Conservation (phyloP, 1,140 invertebrate species). For the Megalopta genalis region DNA sequence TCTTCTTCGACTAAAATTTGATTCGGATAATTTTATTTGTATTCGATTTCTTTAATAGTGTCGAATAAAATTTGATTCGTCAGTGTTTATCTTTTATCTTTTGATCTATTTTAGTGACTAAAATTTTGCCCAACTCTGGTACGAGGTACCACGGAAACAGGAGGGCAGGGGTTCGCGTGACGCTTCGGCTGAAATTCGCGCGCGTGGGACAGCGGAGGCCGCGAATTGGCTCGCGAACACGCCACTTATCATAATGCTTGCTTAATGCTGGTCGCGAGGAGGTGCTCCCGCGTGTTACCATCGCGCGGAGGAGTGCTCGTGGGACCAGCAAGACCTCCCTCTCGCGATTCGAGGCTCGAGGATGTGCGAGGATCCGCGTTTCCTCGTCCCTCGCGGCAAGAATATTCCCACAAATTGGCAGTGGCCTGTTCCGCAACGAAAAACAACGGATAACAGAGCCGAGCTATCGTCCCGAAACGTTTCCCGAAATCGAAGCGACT, state of each 20-base stretch:
- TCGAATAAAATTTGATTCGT: too few relatives aligned
- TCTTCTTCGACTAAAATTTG: too few relatives aligned
- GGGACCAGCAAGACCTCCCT: conserved; percentile 75
- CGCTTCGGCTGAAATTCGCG: conserved; percentile 13
- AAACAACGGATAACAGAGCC: too few relatives aligned
- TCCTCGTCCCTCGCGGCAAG: conserved; percentile 40
- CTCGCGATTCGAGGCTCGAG: conserved; percentile 40
- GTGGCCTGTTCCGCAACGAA: conserved; percentile 1
- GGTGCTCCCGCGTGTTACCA: conserved; percentile 68
- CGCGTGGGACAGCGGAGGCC: conserved; percentile 52
- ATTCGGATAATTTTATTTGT: too few relatives aligned
- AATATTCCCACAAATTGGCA: conserved; percentile 66
- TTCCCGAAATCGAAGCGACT: too few relatives aligned
- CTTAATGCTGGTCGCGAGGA: conserved; percentile 70
- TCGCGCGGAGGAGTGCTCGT: conserved; percentile 67
- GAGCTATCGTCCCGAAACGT: too few relatives aligned
- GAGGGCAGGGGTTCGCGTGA: conserved; percentile 12
- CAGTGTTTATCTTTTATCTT: too few relatives aligned
- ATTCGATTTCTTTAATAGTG: too few relatives aligned
- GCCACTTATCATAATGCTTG: conserved; percentile 67
- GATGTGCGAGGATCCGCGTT: conserved; percentile 26
- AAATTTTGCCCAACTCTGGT: too few relatives aligned
- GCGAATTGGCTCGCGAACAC: conserved; percentile 38
- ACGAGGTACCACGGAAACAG: too few relatives aligned
- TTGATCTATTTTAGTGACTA: too few relatives aligned